These are phyloP conservation scores for Clepsis dumicolana DNA, from an alignment of 2,888 invertebrate genomes.

Conservation along the genomic window DNA sequence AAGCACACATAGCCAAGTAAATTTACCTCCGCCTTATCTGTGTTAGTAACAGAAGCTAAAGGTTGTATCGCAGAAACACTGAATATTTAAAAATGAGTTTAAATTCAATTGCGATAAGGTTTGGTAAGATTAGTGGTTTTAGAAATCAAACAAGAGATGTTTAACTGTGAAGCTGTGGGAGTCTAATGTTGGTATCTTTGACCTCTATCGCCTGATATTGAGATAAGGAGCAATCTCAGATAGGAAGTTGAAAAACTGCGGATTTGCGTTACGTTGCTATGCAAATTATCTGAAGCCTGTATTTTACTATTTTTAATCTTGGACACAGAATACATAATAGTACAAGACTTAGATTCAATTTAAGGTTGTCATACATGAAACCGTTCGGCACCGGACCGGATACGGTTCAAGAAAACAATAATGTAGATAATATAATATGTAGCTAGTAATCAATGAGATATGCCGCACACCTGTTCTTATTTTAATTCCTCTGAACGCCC, in stretches of 20 bases:
- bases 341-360: no score
- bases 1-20: constrained; percentile 18
- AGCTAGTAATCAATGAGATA: no score
- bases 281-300: no score
- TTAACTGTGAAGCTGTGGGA: background rate
- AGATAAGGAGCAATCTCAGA: background rate
- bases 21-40: constrained; percentile 21
- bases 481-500: no score
- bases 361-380: no score
- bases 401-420: no score
- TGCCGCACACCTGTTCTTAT: no score
- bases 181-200: background rate
- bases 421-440: no score
- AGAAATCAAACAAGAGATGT: constrained; percentile 5
- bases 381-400: no score
- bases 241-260: background rate
- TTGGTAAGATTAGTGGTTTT: background rate
- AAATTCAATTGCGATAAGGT: background rate
- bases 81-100: background rate
- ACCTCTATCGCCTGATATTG: background rate
- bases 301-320: no score
- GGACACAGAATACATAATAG: no score
- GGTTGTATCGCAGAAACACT: background rate
- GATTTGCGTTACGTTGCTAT: background rate
- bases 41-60: constrained; percentile 15